phyloP scores from a whole-genome alignment of 2,888 invertebrate species.

The Bellardia bayeri region DNA sequence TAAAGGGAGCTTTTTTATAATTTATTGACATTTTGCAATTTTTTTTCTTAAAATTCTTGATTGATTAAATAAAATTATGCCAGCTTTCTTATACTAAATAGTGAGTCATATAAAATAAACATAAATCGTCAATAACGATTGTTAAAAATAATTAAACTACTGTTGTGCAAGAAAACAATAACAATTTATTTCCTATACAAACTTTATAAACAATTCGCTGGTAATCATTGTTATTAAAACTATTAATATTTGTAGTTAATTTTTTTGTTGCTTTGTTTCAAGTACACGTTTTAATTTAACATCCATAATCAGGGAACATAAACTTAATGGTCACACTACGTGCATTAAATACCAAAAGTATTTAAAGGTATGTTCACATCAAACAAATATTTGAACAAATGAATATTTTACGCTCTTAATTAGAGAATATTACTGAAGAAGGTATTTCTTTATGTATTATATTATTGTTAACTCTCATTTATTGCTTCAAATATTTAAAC shows the following conservation, averaged over 20 bases:
- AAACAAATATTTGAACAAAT: too few species aligned
- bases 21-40: too few species aligned
- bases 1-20: too few species aligned
- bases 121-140: neutral
- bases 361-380: neutral
- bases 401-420: too few species aligned
- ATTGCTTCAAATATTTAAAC: too few species aligned
- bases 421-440: too few species aligned
- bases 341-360: slow-evolving; percentile 43
- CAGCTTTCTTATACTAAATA: slow-evolving; percentile 11
- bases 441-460: too few species aligned
- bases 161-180: slow-evolving; percentile 39
- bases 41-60: neutral
- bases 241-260: slow-evolving; percentile 17
- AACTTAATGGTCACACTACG: slow-evolving; percentile 61
- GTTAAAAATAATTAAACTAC: slow-evolving; percentile 27
- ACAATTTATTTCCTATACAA: slow-evolving; percentile 16
- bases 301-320: slow-evolving; percentile 64
- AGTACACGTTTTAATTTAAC: slow-evolving; percentile 29
- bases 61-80: neutral
- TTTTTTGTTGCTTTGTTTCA: neutral
- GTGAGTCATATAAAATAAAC: neutral
- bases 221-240: slow-evolving; percentile 59
- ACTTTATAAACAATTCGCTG: slow-evolving; percentile 40
- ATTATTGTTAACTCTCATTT: too few species aligned